phyloP scores from a whole-genome alignment of 2,888 invertebrate genomes.

The Dastarcus helophoroides region DNA sequence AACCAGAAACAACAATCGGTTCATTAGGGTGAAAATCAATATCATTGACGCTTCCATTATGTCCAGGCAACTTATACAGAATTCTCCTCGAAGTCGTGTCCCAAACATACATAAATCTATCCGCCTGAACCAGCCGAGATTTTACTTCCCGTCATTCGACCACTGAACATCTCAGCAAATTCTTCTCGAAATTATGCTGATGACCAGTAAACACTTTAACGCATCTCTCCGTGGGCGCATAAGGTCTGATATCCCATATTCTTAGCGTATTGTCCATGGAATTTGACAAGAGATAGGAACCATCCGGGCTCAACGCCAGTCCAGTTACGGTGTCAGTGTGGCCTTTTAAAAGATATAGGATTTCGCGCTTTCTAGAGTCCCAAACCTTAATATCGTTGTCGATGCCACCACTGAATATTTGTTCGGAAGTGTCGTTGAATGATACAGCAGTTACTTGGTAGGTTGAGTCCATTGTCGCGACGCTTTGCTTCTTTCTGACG shows the following conservation, averaged over 20 bases:
- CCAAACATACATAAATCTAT: constrained; percentile 94
- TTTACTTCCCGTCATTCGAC: constrained; percentile 87
- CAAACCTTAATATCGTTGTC: constrained; percentile 97
- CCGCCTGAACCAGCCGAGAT: constrained; percentile 88
- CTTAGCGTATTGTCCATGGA: constrained; percentile 93
- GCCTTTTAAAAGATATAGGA: constrained; percentile 76
- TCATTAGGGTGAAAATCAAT: constrained; percentile 91
- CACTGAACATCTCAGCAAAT: constrained; percentile 86
- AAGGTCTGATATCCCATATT: constrained; percentile 95
- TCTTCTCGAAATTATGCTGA: constrained; percentile 97
- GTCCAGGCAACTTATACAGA: constrained; percentile 93
- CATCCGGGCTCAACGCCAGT: constrained; percentile 70
- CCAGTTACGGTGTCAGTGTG: constrained; percentile 95
- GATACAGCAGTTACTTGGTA: constrained; percentile 77
- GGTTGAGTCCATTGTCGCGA: constrained; percentile 57
- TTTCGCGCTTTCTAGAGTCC: constrained; percentile 85
- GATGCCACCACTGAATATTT: constrained; percentile 88
- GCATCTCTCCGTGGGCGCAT: constrained; percentile 68
- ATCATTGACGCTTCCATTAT: constrained; percentile 95
- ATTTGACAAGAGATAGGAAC: constrained; percentile 86
- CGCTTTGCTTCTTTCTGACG: constrained; percentile 71
- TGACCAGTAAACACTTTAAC: constrained; percentile 44
- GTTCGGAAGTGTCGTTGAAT: constrained; percentile 93
- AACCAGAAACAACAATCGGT: constrained; percentile 84
- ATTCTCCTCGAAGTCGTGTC: constrained; percentile 87